Conservation (phyloP, 2,888 invertebrate species). For the Empis livida region DNA sequence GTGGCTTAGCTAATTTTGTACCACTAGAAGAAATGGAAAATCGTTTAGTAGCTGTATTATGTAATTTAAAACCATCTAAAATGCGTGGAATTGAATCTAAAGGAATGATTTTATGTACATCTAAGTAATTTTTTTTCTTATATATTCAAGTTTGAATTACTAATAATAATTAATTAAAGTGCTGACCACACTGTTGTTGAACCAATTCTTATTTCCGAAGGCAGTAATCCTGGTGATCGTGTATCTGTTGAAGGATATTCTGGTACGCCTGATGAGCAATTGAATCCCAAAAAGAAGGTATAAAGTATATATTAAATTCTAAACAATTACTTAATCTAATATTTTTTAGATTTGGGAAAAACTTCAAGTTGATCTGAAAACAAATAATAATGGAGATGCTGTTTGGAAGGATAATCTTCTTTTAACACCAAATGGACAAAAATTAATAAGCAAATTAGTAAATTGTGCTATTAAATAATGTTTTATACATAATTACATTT, state of each 20-base stretch:
- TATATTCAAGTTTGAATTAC: not conserved
- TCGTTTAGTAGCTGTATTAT: slow-evolving; percentile 80
- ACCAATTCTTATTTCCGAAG: slow-evolving; percentile 65
- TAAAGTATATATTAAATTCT: not conserved
- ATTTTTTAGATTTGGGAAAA: slow-evolving; percentile 62
- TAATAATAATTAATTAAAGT: slow-evolving; percentile 26
- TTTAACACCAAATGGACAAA: slow-evolving; percentile 56
- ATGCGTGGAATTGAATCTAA: slow-evolving; percentile 85
- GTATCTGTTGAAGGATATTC: slow-evolving; percentile 74
- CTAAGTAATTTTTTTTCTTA: slow-evolving; percentile 38
- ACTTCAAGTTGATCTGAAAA: slow-evolving; percentile 64
- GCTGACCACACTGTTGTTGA: slow-evolving; percentile 74
- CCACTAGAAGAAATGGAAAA: slow-evolving; percentile 82
- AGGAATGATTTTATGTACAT: slow-evolving; percentile 91
- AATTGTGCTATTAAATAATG: slow-evolving; percentile 72
- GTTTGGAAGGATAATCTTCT: slow-evolving; percentile 78
- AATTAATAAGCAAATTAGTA: slow-evolving; percentile 61
- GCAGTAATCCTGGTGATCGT: slow-evolving; percentile 67
- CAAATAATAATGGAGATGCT: slow-evolving; percentile 55
- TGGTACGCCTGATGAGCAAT: slow-evolving; percentile 66
- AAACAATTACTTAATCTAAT: not conserved
- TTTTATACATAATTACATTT: too few relatives aligned
- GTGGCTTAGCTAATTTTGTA: slow-evolving; percentile 86
- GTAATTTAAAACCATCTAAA: slow-evolving; percentile 94
- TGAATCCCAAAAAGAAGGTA: slow-evolving; percentile 92